Base-by-base conservation (phyloP, 2,888 invertebrate genomes). In the Caenorhabditis panamensis region DNA sequence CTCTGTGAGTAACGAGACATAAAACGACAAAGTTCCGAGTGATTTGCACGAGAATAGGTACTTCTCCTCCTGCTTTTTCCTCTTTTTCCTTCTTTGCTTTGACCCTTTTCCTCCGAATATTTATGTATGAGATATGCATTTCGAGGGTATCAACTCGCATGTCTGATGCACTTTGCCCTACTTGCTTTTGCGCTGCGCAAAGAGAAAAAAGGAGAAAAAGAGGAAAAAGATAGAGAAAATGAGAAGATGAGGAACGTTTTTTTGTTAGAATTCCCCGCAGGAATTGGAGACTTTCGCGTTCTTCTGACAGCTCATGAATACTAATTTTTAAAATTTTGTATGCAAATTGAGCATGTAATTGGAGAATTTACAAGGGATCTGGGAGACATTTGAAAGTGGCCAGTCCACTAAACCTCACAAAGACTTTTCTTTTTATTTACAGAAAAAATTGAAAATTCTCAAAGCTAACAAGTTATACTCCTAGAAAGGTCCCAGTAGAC, bases 61-160 rank as follows among this genome's bases (percentile, higher is more conserved):
- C 36, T 58, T n/a, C 4, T 28, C 31, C n/a, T 5, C 11, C 26
- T 54, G 9, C 11, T 20, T 3, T 20, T 41, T 37, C 37, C 20
- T 24, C 44, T 44, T 61, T 61, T 61, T 36, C 36, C 20, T 31
- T 13, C 18, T 2, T 36, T 37, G n/a, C 20, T 44, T 59, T 24
- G 31, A 28, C 36, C 11, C 24, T 18, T 18, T n/a, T 4, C 18
- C 47, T 11, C 28, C 63, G n/a, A 11, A 24, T 61, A 31, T 28
- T 24, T 54, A 56, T 49, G 51, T 59, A 58, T 68, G 51, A 49
- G 69, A 73, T 66, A 73, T 64, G 64, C 73, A 64, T 59, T 66
- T 58, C 58, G 56, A 73, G 73, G 64, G 59, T 58, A 59, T 64
- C 53, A 36, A 22, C 37, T 51, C 59, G 49, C 58, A 68, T 68